These are phyloP conservation scores for Theretra japonica DNA, from an alignment of 2,888 invertebrate species.

Conservation along the genomic window DNA sequence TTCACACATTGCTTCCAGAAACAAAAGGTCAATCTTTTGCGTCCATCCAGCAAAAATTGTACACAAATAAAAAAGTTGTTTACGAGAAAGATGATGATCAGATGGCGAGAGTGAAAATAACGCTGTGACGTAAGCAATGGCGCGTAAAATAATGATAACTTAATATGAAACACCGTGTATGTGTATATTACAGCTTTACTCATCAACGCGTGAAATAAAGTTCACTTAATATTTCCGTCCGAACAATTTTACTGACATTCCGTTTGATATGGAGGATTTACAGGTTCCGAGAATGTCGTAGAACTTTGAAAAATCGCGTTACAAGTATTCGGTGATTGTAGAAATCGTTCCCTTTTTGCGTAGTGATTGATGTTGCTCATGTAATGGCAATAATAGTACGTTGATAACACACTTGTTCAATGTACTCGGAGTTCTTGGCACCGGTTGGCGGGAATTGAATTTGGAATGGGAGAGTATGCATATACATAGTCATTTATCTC, in stretches of 20 bases:
- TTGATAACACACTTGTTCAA: conserved; percentile 10
- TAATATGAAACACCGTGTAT: conserved; percentile 7
- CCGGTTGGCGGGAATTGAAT: conserved; percentile 19
- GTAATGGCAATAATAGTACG: background rate
- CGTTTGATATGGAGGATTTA: conserved; percentile 26
- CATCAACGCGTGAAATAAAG: conserved; percentile 16
- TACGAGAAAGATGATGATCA: conserved; percentile 69
- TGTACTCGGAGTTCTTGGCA: conserved; percentile 16
- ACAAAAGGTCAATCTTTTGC: conserved; percentile 86
- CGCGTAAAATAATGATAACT: conserved; percentile 9
- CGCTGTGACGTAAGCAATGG: conserved; percentile 47
- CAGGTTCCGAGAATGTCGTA: background rate
- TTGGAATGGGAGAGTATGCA: conserved; percentile 26
- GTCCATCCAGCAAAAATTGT: conserved; percentile 82
- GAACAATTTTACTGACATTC: conserved; percentile 38
- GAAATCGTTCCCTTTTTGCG: background rate
- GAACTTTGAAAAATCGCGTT: background rate
- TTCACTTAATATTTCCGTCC: conserved; percentile 46
- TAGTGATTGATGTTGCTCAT: background rate
- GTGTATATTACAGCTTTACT: conserved; percentile 16
- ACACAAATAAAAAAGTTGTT: conserved; percentile 66
- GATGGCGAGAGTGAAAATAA: conserved; percentile 67
- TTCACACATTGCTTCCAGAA: conserved; percentile 82
- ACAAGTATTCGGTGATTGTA: background rate
- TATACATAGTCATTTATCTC: conserved; percentile 15